Percentiles rank a stretch among this genome's conserved stretches.
These are phyloP conservation scores for Sesia bembeciformis DNA, from an alignment of 2,888 invertebrate species.

Conservation along the genomic window DNA sequence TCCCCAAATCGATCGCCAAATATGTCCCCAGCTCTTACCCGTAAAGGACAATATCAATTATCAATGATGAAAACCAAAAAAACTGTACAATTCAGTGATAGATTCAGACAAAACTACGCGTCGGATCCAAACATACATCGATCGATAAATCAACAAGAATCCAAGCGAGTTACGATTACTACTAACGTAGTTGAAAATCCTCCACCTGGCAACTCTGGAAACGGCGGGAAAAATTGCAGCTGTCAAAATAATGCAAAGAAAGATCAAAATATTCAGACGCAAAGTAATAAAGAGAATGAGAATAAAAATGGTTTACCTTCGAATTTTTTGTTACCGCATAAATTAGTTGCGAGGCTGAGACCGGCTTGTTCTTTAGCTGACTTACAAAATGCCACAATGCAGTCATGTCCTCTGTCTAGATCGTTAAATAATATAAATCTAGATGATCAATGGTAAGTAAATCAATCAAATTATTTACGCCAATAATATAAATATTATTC, in stretches of 20 bases:
- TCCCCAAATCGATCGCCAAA: conserved; percentile 47
- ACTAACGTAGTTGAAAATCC: conserved; percentile 19
- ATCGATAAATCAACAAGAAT: conserved; percentile 17
- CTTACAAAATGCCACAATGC: conserved; percentile 28
- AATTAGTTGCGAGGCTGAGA: conserved; percentile 40
- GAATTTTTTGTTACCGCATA: conserved; percentile 34
- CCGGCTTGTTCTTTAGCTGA: conserved; percentile 54
- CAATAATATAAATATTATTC: too few species aligned
- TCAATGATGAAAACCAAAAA: conserved; percentile 48
- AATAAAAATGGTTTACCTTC: conserved; percentile 15
- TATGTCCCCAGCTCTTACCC: conserved; percentile 35
- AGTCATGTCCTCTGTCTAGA: conserved; percentile 29
- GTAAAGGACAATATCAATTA: conserved; percentile 52
- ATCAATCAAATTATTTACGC: background rate
- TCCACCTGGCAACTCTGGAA: conserved; percentile 22
- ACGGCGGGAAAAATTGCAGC: conserved; percentile 12
- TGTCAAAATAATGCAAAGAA: conserved; percentile 19
- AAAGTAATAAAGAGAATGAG: conserved; percentile 1
- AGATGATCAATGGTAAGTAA: conserved; percentile 23
- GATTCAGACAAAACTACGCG: conserved; percentile 33
- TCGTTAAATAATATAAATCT: conserved; percentile 39
- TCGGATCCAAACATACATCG: conserved; percentile 57
- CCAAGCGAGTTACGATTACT: conserved; percentile 12
- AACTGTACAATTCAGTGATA: conserved; percentile 37
- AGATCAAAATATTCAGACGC: conserved; percentile 18